Percentiles rank a stretch among this genome's conserved stretches.
These are phyloP conservation scores for Ophion ventricosus DNA, from an alignment of 2,888 invertebrate species.

Conservation along the genomic window DNA sequence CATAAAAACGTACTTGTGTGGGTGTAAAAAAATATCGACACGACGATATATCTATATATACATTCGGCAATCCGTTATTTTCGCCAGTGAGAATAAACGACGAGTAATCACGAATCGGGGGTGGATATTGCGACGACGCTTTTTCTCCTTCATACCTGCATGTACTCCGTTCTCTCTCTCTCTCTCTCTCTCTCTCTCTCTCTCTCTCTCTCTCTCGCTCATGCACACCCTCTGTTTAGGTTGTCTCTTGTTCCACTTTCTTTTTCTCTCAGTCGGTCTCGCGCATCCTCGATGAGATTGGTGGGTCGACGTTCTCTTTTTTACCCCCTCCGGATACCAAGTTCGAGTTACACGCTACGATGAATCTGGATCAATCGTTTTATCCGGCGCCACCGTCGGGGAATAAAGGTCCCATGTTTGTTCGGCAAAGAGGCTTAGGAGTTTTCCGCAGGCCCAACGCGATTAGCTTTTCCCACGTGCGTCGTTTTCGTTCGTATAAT, in stretches of 20 bases:
- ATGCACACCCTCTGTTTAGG: neutral
- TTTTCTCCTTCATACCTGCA: conserved; percentile 1
- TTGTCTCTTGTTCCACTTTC: neutral
- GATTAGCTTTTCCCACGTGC: conserved; percentile 54
- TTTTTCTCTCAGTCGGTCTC: neutral
- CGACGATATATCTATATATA: neutral
- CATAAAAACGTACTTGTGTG: neutral
- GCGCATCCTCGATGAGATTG: conserved; percentile 20
- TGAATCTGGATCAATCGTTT: conserved; percentile 53
- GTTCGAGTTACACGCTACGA: conserved; percentile 39
- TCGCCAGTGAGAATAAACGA: conserved; percentile 32
- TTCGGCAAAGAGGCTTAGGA: conserved; percentile 49
- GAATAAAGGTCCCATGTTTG: conserved; percentile 50
- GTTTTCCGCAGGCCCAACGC: conserved; percentile 35
- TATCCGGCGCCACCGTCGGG: conserved; percentile 34
- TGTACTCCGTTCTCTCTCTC: neutral
- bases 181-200: neutral
- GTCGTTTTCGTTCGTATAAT: conserved; percentile 41
- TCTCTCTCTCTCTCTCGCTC: neutral
- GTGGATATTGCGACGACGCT: conserved; percentile 45
- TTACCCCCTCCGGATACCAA: conserved; percentile 9
- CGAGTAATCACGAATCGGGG: conserved; percentile 33
- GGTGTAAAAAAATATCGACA: conserved; percentile 25
- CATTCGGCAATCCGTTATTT: conserved; percentile 43
- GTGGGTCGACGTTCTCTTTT: neutral